Evolutionary conservation across 1,140 invertebrate species (phyloP).

Genomic region (Zaprionus africanus): DNA sequence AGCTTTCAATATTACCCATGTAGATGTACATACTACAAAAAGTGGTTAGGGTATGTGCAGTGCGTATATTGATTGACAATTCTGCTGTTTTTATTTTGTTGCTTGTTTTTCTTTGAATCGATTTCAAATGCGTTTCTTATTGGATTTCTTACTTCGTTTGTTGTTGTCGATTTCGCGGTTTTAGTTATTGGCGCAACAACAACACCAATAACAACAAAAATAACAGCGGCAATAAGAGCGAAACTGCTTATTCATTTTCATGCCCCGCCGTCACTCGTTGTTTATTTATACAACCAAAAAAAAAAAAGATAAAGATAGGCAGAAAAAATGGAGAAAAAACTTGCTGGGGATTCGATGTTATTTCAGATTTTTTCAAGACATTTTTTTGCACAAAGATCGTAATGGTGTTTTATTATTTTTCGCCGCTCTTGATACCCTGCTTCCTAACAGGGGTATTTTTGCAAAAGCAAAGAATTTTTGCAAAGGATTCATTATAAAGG

Average conservation of each 20-base stretch:
- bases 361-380: slow-evolving; percentile 12
- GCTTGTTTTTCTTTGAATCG: slow-evolving; percentile 46
- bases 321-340: slow-evolving; percentile 10
- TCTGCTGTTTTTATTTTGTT: slow-evolving; percentile 24
- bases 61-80: slow-evolving; percentile 11
- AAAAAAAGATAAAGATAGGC: neutral
- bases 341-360: slow-evolving; percentile 19
- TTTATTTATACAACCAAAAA: slow-evolving; percentile 31
- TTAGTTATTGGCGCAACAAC: slow-evolving; percentile 14
- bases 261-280: neutral
- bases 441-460: neutral
- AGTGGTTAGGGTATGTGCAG: neutral
- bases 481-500: neutral
- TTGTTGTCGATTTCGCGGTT: slow-evolving; percentile 23
- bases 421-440: slow-evolving; percentile 1
- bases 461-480: neutral
- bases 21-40: too few species aligned
- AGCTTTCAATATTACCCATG: too few species aligned
- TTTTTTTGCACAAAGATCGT: slow-evolving; percentile 6
- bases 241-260: slow-evolving; percentile 64
- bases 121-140: slow-evolving; percentile 57
- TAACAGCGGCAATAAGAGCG: slow-evolving; percentile 6
- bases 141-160: slow-evolving; percentile 29
- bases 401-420: slow-evolving; percentile 12
- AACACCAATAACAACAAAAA: slow-evolving; percentile 11